Evolutionary conservation across 2,888 invertebrate genomes (phyloP), one percentile per base, ranked within the genome.

Genomic region (Vanessa cardui): DNA sequence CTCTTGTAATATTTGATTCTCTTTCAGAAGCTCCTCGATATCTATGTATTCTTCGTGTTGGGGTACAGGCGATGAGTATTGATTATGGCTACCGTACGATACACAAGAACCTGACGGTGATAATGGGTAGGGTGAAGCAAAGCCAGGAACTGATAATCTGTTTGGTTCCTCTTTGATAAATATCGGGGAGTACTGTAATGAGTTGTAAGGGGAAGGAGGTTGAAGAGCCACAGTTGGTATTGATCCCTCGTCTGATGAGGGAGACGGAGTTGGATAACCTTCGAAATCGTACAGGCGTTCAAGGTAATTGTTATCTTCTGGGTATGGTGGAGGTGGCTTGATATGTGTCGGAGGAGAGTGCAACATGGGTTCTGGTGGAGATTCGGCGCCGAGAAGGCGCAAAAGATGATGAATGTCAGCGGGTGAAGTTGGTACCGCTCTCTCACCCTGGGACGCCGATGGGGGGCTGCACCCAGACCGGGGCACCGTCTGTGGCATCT

Each of bases 401-500:
- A 90, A 86, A 72, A 93, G 84, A 76, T 90, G 90, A 73, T 88
- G 93, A 64, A 87, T 84, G 80, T 85, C 93, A 71, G 93, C 90
- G 26, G 94, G 94, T 47, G 94, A 94, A 39, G 89, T 84, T 72
- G 94, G 94, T 65, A 94, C 93, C 69, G 94, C 94, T 76, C 92
- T 87, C 85, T 94, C 94, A 76, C 96, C 96, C 80, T 97, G 94
- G 64, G 97, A 93, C 21, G 96, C 96, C 84, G 95, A 96, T 74
- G 96, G 95, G 78, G 96, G 95, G 88, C 95, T 96, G 85, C 95
- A 95, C 86, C 96, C 96, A 80, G 95, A 95, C 78, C 95, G 94
- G 68, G 96, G 96, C 80, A 96, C 96, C 81, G 95, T 96, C 93
- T 96, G 96, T 89, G 96, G 96, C 96, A 96, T 96, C 96, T 96